phyloP scores from a whole-genome alignment of 2,113 vertebrate species.

The Pomatostomus ruficeps region DNA sequence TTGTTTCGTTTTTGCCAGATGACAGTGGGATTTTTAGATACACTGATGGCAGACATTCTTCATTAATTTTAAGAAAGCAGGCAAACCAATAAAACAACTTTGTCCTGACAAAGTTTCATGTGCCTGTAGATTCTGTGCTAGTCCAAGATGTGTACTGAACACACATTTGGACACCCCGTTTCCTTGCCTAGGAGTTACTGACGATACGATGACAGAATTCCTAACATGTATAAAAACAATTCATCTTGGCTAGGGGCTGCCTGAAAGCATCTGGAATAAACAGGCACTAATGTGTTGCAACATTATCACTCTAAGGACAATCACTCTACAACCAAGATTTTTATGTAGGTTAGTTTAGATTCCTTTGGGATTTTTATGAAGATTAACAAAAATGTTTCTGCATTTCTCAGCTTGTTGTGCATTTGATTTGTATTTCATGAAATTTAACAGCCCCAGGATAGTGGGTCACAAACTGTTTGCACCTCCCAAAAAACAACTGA shows the following conservation, averaged over 20 bases:
- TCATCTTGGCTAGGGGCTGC: not conserved
- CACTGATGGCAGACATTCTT: not conserved
- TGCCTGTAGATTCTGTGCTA: not conserved
- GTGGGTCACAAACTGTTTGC: not conserved
- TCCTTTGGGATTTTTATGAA: not conserved
- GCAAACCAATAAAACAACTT: constrained; percentile 6
- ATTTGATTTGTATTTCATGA: not conserved
- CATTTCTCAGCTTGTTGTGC: not conserved
- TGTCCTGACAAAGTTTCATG: not conserved
- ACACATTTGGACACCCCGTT: not conserved
- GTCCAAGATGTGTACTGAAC: not conserved
- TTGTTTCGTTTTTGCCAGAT: not conserved
- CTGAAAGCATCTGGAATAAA: not conserved
- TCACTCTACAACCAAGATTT: not conserved
- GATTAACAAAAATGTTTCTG: not conserved
- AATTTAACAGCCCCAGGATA: not conserved
- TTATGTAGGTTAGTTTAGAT: not conserved
- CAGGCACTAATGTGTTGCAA: not conserved
- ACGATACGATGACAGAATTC: not conserved
- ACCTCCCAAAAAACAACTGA: not conserved
- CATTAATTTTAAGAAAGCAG: not conserved
- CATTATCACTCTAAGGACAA: not conserved
- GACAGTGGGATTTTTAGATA: constrained; percentile 2
- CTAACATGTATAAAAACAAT: not conserved
- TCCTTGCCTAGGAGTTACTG: not conserved